Percentiles rank a stretch among this genome's conserved stretches.
Conservation (phyloP, 2,888 invertebrate species). For the Stratiomys singularior region DNA sequence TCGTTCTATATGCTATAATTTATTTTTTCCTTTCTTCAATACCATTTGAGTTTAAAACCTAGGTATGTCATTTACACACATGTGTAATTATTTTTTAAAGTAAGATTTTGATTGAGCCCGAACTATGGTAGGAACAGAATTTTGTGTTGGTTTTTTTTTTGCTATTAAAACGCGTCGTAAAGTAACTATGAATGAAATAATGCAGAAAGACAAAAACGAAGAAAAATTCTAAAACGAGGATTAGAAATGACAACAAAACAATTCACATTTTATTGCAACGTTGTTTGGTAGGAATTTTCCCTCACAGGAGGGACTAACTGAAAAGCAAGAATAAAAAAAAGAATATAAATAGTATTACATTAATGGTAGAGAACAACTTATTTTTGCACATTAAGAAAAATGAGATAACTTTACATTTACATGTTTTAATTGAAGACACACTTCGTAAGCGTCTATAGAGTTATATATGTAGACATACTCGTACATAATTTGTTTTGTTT, state of each 20-base stretch:
- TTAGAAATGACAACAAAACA: not conserved
- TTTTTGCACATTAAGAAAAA: not conserved
- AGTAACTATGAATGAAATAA: too few species aligned
- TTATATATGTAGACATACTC: not conserved
- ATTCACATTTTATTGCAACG: too few species aligned
- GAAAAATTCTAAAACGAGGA: too few species aligned
- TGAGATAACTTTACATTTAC: not conserved
- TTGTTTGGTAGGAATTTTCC: too few species aligned
- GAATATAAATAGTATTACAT: not conserved
- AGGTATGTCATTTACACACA: not conserved
- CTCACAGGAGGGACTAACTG: too few species aligned
- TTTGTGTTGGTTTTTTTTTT: conserved; percentile 11
- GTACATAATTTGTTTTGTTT: not conserved
- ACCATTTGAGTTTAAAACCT: not conserved
- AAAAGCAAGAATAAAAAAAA: not conserved
- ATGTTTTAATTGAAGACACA: too few species aligned
- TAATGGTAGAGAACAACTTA: not conserved
- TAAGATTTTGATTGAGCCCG: conserved; percentile 23
- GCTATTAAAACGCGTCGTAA: not conserved
- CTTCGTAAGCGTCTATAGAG: too few species aligned
- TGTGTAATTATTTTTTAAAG: not conserved
- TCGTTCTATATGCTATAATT: conserved; percentile 64
- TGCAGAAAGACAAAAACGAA: too few species aligned
- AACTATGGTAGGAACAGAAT: conserved; percentile 42
- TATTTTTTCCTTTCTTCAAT: not conserved